Conservation (phyloP, 2,888 invertebrate species). For the Seladonia tumulorum region DNA sequence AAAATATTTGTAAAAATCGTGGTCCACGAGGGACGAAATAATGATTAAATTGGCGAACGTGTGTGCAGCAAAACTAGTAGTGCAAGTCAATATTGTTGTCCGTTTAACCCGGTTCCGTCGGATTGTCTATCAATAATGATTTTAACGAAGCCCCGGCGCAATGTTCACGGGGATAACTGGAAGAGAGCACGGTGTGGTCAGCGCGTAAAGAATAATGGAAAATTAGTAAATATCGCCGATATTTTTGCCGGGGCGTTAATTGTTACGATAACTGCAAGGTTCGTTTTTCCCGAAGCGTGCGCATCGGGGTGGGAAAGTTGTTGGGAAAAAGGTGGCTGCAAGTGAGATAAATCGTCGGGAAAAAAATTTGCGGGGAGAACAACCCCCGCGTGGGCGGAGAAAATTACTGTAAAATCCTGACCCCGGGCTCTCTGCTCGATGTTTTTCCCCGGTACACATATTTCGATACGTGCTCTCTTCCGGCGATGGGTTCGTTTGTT, state of each 20-base stretch:
- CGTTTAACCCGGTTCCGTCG: background rate
- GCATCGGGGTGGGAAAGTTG: conserved; percentile 39
- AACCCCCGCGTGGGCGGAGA: conserved; percentile 20
- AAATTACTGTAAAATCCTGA: conserved; percentile 45
- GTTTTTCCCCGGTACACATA: background rate
- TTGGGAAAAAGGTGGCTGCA: conserved; percentile 22
- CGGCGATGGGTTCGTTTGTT: background rate
- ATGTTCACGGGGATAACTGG: background rate
- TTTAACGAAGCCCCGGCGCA: background rate
- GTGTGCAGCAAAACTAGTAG: background rate
- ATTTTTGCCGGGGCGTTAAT: conserved; percentile 36
- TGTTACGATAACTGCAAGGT: conserved; percentile 13
- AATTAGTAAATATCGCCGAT: conserved; percentile 58
- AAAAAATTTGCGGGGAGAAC: conserved; percentile 40
- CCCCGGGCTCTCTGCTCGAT: background rate
- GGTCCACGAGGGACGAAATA: no score
- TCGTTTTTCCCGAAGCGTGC: conserved; percentile 31
- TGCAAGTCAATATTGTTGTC: background rate
- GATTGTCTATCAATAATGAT: background rate
- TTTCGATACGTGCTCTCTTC: background rate
- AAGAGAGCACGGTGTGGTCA: background rate
- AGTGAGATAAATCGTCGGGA: conserved; percentile 49
- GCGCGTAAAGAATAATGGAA: conserved; percentile 13
- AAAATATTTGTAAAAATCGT: no score
- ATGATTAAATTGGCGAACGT: no score